phyloP scores from a whole-genome alignment of 2,888 invertebrate genomes.

The Synergus japonicus region DNA sequence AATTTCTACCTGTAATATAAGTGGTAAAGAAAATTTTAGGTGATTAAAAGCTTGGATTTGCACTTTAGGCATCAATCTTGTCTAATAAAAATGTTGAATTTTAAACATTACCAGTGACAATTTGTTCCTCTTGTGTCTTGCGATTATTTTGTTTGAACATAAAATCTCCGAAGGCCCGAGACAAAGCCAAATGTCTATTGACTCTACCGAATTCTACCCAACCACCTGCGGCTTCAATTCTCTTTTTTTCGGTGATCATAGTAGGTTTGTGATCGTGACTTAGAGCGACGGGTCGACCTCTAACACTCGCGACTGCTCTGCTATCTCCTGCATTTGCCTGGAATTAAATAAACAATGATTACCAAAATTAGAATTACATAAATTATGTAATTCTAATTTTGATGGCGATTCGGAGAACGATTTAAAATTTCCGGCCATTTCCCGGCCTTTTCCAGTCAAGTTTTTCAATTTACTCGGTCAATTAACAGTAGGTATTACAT shows the following conservation, averaged over 20 bases:
- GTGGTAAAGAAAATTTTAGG: no score
- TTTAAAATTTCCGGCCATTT: no score
- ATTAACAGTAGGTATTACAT: no score
- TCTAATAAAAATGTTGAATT: neutral
- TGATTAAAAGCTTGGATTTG: no score
- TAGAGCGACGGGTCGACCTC: slow-evolving; percentile 84
- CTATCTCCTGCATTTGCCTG: slow-evolving; percentile 98
- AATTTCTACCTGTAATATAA: no score
- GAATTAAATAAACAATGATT: slow-evolving; percentile 44
- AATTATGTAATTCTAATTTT: no score
- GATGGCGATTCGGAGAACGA: no score
- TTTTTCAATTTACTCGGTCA: no score
- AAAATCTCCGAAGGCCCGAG: slow-evolving; percentile 97
- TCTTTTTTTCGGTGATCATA: slow-evolving; percentile 89
- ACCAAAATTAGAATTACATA: neutral
- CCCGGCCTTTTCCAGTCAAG: no score
- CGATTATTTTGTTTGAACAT: slow-evolving; percentile 94
- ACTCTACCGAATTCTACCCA: slow-evolving; percentile 98
- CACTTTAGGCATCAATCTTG: neutral
- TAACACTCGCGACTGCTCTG: slow-evolving; percentile 93
- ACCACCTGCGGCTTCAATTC: slow-evolving; percentile 96
- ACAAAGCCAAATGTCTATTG: slow-evolving; percentile 98
- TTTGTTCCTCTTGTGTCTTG: slow-evolving; percentile 94
- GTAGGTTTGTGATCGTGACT: slow-evolving; percentile 98
- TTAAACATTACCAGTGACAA: slow-evolving; percentile 90